Conservation (phyloP, 2,797 vertebrate species). For the Eospalax fontanierii region DNA sequence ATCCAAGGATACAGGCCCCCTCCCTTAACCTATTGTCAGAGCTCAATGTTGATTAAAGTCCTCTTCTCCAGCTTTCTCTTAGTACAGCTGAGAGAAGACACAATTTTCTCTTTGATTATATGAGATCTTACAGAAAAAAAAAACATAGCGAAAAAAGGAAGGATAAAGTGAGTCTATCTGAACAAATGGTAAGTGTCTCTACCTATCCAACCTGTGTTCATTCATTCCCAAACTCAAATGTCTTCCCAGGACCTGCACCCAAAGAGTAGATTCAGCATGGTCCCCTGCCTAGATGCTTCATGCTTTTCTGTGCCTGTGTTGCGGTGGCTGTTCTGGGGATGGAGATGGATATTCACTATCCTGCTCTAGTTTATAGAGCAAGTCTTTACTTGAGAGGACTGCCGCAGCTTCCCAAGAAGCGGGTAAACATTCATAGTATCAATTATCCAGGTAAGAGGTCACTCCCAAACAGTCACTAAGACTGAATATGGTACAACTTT, state of each 20-base stretch:
- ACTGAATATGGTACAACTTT: background rate
- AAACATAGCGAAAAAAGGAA: slow-evolving; percentile 10
- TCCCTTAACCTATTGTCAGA: background rate
- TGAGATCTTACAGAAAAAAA: background rate
- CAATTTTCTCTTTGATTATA: slow-evolving; percentile 48
- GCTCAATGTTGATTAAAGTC: rapidly evolving
- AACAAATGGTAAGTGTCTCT: slow-evolving; percentile 7
- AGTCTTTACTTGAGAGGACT: background rate
- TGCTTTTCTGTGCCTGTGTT: background rate
- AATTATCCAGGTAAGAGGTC: background rate
- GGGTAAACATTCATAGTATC: background rate
- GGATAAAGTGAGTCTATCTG: background rate
- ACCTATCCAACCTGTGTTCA: background rate
- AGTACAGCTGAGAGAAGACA: background rate
- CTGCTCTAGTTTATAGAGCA: background rate
- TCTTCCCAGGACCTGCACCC: background rate
- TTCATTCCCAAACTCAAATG: slow-evolving; percentile 12
- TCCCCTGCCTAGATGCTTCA: background rate
- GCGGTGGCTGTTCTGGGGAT: background rate
- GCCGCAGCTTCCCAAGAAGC: background rate
- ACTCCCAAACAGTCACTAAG: background rate
- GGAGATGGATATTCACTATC: background rate
- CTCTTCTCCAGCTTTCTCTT: background rate
- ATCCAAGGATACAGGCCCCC: background rate
- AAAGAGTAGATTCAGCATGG: background rate